Conservation (phyloP, 2,888 invertebrate species). For the Taenaris catops region DNA sequence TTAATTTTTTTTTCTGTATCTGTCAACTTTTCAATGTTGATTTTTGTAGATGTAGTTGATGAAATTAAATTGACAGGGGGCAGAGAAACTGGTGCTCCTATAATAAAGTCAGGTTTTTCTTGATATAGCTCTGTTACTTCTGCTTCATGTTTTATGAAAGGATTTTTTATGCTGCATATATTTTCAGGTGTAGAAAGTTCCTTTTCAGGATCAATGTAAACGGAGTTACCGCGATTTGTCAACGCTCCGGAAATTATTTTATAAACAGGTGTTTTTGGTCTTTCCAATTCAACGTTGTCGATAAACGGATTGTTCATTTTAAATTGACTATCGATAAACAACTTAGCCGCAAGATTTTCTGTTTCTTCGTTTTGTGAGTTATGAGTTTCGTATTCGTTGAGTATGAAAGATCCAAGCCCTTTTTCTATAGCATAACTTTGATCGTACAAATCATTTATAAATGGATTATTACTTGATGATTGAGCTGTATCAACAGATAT, state of each 20-base stretch:
- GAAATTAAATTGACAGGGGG: slow-evolving; percentile 53
- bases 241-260: slow-evolving; percentile 57
- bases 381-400: slow-evolving; percentile 60
- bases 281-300: slow-evolving; percentile 29
- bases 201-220: slow-evolving; percentile 40
- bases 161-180: slow-evolving; percentile 53
- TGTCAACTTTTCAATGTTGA: slow-evolving; percentile 22
- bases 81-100: slow-evolving; percentile 73
- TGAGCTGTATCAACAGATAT: slow-evolving; percentile 36
- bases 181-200: slow-evolving; percentile 36
- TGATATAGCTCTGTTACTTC: slow-evolving; percentile 4
- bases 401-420: slow-evolving; percentile 48
- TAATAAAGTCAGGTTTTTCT: slow-evolving; percentile 61
- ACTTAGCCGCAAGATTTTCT: slow-evolving; percentile 16
- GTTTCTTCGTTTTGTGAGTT: slow-evolving; percentile 57
- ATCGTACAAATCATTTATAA: slow-evolving; percentile 44
- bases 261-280: slow-evolving; percentile 64
- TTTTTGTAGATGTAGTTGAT: slow-evolving; percentile 29
- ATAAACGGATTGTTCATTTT: slow-evolving; percentile 21
- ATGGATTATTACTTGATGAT: slow-evolving; percentile 52
- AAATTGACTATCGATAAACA: slow-evolving; percentile 9
- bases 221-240: slow-evolving; percentile 40
- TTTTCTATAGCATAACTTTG: slow-evolving; percentile 46
- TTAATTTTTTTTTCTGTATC: slow-evolving; percentile 3
- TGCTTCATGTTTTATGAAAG: slow-evolving; percentile 38